Evolutionary conservation across 2,113 vertebrate genomes (phyloP).

Genomic region (Mormoops blainvillei): DNA sequence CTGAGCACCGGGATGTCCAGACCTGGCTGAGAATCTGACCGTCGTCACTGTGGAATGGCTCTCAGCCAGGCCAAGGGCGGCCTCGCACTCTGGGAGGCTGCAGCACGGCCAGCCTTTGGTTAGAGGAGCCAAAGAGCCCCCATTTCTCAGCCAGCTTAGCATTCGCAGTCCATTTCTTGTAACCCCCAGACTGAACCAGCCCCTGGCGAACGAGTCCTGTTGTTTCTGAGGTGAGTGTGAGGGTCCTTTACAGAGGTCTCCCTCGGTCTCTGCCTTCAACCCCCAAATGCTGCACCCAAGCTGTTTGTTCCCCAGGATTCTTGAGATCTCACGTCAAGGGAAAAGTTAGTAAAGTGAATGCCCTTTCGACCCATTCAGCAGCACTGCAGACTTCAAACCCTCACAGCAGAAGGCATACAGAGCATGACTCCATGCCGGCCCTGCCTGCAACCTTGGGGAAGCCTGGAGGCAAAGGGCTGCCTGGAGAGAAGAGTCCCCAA

Average conservation of each 20-base stretch:
- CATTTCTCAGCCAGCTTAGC: not conserved
- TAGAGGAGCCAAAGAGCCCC: not conserved
- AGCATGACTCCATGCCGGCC: too few species aligned
- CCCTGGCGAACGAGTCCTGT: not conserved
- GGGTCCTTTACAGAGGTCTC: not conserved
- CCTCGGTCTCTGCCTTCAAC: not conserved
- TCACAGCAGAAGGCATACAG: not conserved
- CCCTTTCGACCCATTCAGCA: not conserved
- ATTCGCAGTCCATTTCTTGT: not conserved
- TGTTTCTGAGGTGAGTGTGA: not conserved
- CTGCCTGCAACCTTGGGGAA: not conserved
- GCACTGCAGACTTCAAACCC: not conserved
- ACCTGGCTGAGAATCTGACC: not conserved
- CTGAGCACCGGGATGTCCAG: not conserved
- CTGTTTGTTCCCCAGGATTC: not conserved
- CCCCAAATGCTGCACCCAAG: not conserved
- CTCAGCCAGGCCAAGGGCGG: not conserved
- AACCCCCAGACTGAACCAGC: not conserved
- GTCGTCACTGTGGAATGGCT: accelerated
- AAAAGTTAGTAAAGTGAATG: not conserved
- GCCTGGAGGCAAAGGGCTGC: not conserved
- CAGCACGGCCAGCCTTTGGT: not conserved
- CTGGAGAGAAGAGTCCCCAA: not conserved
- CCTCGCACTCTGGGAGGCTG: not conserved
- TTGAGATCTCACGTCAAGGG: not conserved